Evolutionary conservation across 1,140 invertebrate genomes (phyloP).

Genomic region (Drosophila rhopaloa): DNA sequence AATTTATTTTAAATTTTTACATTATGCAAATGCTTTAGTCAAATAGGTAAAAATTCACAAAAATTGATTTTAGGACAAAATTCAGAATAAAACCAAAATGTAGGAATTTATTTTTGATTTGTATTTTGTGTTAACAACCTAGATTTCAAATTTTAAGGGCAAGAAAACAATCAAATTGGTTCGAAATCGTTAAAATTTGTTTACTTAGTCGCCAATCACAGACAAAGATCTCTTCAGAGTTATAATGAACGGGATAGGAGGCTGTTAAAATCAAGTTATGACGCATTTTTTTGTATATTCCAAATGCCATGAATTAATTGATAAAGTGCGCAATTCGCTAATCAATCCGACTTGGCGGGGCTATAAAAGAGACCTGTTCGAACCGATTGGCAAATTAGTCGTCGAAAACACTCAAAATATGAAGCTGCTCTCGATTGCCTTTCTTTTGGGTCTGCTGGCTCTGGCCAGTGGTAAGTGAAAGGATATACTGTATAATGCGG

Average conservation of each 20-base stretch:
- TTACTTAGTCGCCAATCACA: not conserved
- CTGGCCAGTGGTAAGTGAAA: slow-evolving; percentile 51
- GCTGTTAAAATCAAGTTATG: slow-evolving; percentile 32
- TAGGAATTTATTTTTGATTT: too few relatives aligned
- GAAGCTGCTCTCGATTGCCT: slow-evolving; percentile 62
- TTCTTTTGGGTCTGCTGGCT: slow-evolving; percentile 43
- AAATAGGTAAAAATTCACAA: too few relatives aligned
- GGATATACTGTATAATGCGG: not conserved
- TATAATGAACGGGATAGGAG: slow-evolving; percentile 10
- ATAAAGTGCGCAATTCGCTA: slow-evolving; percentile 46
- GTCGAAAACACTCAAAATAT: slow-evolving; percentile 31
- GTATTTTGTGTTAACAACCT: too few relatives aligned
- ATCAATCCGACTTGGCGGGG: slow-evolving; percentile 2
- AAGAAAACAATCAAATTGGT: too few relatives aligned
- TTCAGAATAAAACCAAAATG: too few relatives aligned
- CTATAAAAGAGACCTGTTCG: slow-evolving; percentile 56
- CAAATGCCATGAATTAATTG: slow-evolving; percentile 19
- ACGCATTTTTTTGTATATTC: slow-evolving; percentile 10
- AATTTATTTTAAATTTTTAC: too few relatives aligned
- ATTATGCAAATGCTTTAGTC: not conserved
- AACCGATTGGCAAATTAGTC: slow-evolving; percentile 20
- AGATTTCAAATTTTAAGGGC: too few relatives aligned
- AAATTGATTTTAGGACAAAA: too few relatives aligned
- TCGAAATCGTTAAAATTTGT: too few relatives aligned
- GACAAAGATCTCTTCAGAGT: slow-evolving; percentile 12